Evolutionary conservation across 2,888 invertebrate species (phyloP), one percentile per base, ranked within the genome.

Genomic region (Lithophane ornitopus): DNA sequence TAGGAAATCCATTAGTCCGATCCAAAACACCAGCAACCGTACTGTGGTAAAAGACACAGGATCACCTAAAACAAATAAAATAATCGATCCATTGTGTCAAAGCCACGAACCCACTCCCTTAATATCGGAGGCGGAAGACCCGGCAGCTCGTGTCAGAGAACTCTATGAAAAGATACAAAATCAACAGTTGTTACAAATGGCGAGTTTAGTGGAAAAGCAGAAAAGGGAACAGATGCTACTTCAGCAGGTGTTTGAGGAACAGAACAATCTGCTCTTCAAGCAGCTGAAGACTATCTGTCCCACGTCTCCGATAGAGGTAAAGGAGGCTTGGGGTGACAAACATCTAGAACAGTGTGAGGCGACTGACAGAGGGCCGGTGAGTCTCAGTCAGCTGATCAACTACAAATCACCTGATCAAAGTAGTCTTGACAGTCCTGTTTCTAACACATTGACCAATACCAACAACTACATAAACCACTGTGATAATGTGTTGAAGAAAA

Each of bases 141-240:
- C 96, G 0, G 96, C 94, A 0, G 81, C 91, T 1, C 91, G 92
- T 66, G 94, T 96, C 3, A 89, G 91, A 86, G 97, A 94, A 91
- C 91, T 96, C 1, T 96, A 96, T 76, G 96, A 96, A 44, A 96
- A 94, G 88, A 94, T 98, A 80, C 97, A 98, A 87, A 97, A 97
- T 54, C 97, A 98, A 81, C 98, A 98, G 89, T 96, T 97, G 12
- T 93, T 96, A 58, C 97, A 98, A 90, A 97, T 98, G 97, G 93
- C 96, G 0, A 97, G 96, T 71, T 91, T 98, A 70, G 95, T 98
- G 6, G 97, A 97, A 54, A 97, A 97, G 74, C 98, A 98, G 89
- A 97, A 97, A 77, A 95, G 94, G 67, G 98, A 98, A 89, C 98
- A 98, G 87, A 92, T 96, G 66, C 92, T 97, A 44, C 93, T 98